These are phyloP conservation scores for Coecobrya sp. DNA, from an alignment of 2,888 invertebrate genomes.

Conservation along the genomic window DNA sequence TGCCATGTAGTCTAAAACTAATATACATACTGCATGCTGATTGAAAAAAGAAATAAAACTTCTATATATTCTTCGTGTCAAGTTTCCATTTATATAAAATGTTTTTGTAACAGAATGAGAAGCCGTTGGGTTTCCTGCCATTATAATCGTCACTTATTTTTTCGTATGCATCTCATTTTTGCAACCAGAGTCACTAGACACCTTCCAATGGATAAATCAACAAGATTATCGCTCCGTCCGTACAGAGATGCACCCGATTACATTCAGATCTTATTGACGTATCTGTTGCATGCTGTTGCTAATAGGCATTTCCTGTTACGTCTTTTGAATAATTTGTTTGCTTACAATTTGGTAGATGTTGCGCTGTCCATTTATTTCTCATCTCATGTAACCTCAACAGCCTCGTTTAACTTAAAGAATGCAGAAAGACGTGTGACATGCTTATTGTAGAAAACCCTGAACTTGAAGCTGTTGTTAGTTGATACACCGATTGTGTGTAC, in stretches of 20 bases:
- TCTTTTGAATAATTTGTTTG: background rate
- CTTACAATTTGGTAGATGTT: background rate
- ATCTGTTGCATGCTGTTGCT: background rate
- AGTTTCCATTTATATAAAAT: conserved; percentile 23
- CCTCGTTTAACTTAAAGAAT: background rate
- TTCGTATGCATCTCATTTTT: background rate
- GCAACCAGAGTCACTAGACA: background rate
- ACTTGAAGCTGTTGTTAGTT: conserved; percentile 57
- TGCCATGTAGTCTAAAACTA: background rate
- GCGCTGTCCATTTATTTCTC: background rate
- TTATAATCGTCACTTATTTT: background rate
- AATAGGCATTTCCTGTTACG: background rate
- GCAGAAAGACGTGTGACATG: conserved; percentile 18
- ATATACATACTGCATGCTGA: background rate
- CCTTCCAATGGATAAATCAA: background rate
- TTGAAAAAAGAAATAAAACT: background rate
- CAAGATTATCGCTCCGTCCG: background rate
- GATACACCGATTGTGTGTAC: too few relatives aligned
- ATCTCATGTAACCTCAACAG: background rate
- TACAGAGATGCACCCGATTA: background rate
- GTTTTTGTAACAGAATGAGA: conserved; percentile 23
- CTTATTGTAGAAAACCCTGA: conserved; percentile 65
- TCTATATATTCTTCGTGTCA: background rate
- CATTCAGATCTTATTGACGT: background rate
- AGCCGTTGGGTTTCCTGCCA: conserved; percentile 11